phyloP scores from a whole-genome alignment of 2,113 vertebrate species.

The Todiramphus chloris region DNA sequence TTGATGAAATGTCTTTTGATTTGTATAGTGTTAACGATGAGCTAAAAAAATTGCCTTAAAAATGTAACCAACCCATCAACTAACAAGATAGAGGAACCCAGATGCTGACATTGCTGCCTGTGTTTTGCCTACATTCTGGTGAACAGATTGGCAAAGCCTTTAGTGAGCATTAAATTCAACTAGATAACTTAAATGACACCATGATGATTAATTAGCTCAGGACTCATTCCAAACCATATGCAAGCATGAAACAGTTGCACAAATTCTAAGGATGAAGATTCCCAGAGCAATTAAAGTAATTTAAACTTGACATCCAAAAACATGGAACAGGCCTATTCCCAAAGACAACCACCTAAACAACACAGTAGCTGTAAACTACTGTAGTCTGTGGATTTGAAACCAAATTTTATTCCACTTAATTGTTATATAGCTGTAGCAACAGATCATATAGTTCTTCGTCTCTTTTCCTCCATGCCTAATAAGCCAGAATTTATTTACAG shows the following conservation, averaged over 20 bases:
- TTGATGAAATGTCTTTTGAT: background rate
- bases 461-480: background rate
- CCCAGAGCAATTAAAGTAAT: background rate
- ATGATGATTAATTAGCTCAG: background rate
- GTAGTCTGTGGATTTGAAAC: background rate
- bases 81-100: background rate
- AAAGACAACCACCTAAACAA: background rate
- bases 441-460: background rate
- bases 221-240: background rate
- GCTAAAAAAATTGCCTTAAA: background rate
- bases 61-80: background rate
- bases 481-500: background rate
- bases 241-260: background rate
- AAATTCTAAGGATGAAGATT: background rate
- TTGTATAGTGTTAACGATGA: background rate
- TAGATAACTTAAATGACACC: background rate
- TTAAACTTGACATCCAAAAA: background rate
- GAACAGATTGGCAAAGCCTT: background rate
- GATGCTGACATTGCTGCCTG: background rate
- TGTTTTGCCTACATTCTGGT: background rate
- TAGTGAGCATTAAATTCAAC: background rate
- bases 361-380: background rate
- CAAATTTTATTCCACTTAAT: background rate
- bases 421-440: background rate
- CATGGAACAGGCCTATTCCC: background rate